Base-by-base conservation (phyloP, 2,797 vertebrate species). In the Siniperca obscura region DNA sequence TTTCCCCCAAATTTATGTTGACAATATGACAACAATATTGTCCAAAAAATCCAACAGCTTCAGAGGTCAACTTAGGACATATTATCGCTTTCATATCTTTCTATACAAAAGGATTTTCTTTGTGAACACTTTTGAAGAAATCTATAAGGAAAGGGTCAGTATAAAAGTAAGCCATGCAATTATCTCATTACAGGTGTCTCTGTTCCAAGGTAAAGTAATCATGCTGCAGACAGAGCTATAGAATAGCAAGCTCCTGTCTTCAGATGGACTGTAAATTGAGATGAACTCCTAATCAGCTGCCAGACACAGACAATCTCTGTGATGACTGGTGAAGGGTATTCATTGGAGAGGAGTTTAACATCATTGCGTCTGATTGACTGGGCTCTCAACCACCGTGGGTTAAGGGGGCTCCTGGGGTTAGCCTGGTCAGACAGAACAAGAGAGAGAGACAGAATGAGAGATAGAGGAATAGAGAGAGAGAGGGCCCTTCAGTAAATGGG, bases 341-440 rank as follows among this genome's bases (percentile, higher is more conserved):
- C 86, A 93, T 90, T 89, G 91, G 91, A 92, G 90, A 88, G 85
- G 74, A 87, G 87, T 93, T 93, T 91, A 94, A 92, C 87, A 94
- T 95, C 91, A 94, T 93, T 90, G 92, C 70, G 85, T 94, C 90
- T 92, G 93, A 94, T 92, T 91, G 93, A 93, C 92, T 90, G 83
- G 89, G 75, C 64, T 93, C 84, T 94, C 90, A 86, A 90, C 89
- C 80, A 83, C 86, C 7, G 70, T 81, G 87, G 90, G 89, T 92
- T 95, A 95, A 95, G 93, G 94, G 93, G 92, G 79, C 94, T 95
- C 94, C 77, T 83, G 92, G 90, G 95, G 90, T 90, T 93, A 87
- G 87, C 80, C 74, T 90, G 91, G 91, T 95, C 87, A 91, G 89
- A 92, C 87, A 91, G 88, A 90, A 91, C 87, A 85, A 89, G 90